A percentile compares a stretch with the other conserved stretches of the same genome.
These are phyloP conservation scores for Sarcophaga peregrina DNA, from an alignment of 1,140 invertebrate genomes.

Conservation along the genomic window DNA sequence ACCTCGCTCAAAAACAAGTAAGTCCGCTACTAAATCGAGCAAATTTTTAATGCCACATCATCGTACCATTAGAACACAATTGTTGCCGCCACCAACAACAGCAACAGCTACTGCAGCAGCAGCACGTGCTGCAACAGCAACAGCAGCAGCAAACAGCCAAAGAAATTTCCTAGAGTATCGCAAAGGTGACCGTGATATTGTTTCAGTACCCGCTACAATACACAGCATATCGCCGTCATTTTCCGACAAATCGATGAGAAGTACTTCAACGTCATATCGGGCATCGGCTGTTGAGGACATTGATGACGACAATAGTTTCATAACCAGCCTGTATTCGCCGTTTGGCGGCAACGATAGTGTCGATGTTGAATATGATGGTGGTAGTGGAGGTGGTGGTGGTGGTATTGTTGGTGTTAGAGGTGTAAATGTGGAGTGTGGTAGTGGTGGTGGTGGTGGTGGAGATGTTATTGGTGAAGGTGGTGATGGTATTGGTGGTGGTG, in stretches of 20 bases:
- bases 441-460: background rate
- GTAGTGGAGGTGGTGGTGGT: too few species aligned
- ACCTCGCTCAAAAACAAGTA: slow-evolving; percentile 95
- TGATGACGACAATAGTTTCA: too few species aligned
- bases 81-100: slow-evolving; percentile 3
- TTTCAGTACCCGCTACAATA: too few species aligned
- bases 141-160: background rate
- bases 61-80: slow-evolving; percentile 26
- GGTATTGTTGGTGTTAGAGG: too few species aligned
- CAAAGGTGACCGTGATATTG: too few species aligned
- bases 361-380: too few species aligned
- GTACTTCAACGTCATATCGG: too few species aligned
- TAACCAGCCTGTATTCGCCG: too few species aligned
- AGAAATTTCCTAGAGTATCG: background rate
- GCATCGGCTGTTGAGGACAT: background rate
- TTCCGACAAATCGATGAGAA: too few species aligned
- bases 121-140: background rate
- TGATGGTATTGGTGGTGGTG: background rate
- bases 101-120: background rate
- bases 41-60: background rate
- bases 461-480: background rate
- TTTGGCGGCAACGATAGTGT: too few species aligned
- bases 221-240: too few species aligned
- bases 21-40: slow-evolving; percentile 68
- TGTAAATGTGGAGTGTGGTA: too few species aligned